These are phyloP conservation scores for Cryptoblepharus egeriae DNA, from an alignment of 2,797 vertebrate genomes.

Conservation along the genomic window DNA sequence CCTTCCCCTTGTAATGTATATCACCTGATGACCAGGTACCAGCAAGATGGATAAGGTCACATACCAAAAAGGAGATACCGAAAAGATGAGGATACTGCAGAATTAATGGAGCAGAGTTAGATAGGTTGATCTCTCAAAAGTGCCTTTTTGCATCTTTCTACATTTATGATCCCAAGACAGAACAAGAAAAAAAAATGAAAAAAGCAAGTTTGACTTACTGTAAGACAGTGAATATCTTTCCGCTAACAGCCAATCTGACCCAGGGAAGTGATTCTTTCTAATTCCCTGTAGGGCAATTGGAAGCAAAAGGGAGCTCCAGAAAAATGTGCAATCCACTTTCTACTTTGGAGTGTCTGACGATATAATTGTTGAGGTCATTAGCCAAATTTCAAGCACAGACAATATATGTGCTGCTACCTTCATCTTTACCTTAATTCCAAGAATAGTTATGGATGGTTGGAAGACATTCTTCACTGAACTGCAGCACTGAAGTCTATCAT, in stretches of 20 bases:
- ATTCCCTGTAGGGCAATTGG: neutral
- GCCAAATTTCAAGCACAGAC: neutral
- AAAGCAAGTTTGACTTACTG: neutral
- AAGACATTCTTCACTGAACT: neutral
- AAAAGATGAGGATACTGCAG: neutral
- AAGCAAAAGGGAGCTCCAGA: neutral
- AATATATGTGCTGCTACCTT: neutral
- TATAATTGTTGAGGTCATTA: neutral
- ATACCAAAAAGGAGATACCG: neutral
- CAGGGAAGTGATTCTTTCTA: neutral
- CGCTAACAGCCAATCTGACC: neutral
- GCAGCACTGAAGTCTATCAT: neutral
- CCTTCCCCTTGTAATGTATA: no score
- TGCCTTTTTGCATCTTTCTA: neutral
- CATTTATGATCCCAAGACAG: neutral
- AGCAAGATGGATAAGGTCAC: no score
- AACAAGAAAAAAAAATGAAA: neutral
- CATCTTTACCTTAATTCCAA: neutral
- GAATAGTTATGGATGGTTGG: neutral
- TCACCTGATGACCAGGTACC: neutral
- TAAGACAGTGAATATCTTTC: neutral
- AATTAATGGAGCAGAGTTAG: neutral
- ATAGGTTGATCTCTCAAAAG: neutral
- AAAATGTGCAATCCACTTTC: neutral
- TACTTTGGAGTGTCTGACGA: neutral